Evolutionary conservation across 2,888 invertebrate species (phyloP).

Genomic region (Masnerella sp.): DNA sequence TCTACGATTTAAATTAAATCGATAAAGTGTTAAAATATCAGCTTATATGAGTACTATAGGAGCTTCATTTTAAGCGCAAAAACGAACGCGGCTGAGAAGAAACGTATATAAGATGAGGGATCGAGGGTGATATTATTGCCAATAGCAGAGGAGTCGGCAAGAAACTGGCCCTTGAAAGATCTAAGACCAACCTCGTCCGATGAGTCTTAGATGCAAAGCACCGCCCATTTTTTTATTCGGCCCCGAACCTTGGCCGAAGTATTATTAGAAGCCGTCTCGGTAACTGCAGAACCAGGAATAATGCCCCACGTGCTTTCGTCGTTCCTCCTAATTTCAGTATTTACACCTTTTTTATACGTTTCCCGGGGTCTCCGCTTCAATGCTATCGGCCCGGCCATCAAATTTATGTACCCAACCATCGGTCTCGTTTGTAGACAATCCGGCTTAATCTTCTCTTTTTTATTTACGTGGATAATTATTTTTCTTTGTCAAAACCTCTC

Average conservation of each 20-base stretch:
- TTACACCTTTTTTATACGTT: conserved; percentile 57
- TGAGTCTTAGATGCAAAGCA: conserved; percentile 71
- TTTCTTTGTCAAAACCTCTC: conserved; percentile 68
- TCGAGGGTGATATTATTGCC: conserved; percentile 23
- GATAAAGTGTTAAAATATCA: too few species aligned
- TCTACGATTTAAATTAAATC: too few species aligned
- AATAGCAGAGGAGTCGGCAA: conserved; percentile 27
- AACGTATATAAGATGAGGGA: neutral
- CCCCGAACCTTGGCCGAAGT: conserved; percentile 41
- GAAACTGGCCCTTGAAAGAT: conserved; percentile 64
- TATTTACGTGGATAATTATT: conserved; percentile 72
- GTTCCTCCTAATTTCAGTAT: conserved; percentile 55
- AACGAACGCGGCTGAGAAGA: too few species aligned
- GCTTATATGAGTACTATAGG: neutral
- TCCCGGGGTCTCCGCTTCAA: conserved; percentile 24
- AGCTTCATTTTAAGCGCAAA: neutral
- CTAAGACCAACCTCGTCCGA: conserved; percentile 70
- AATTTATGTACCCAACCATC: conserved; percentile 53
- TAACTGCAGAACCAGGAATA: conserved; percentile 23
- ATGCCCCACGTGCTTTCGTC: conserved; percentile 46
- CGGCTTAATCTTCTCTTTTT: conserved; percentile 41
- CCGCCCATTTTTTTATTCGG: conserved; percentile 76
- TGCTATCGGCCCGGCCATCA: conserved; percentile 48
- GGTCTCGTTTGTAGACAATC: conserved; percentile 33
- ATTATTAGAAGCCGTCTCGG: conserved; percentile 51